Evolutionary conservation across 2,113 vertebrate genomes (phyloP), one percentile per base, ranked within the genome.

Genomic region (Pluvianellus socialis): DNA sequence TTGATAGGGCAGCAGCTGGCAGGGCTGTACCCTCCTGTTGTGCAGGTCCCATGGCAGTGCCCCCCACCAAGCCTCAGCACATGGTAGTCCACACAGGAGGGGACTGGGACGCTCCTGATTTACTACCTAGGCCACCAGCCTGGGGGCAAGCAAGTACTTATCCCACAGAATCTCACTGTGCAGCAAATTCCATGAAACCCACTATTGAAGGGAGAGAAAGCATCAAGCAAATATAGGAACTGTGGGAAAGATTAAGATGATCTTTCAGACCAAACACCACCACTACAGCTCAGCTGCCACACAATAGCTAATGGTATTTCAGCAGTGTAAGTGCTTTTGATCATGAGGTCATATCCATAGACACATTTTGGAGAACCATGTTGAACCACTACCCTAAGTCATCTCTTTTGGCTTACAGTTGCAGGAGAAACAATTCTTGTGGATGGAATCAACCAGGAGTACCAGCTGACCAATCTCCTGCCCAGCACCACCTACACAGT

Each of bases 351-450:
- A 26, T 59, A 86, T 12, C 21, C 79, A 53, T 14, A 68, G 65
- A 22, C 20, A 50, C 26, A 22, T 61, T 89, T 79, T 59, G 28
- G 53, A 85, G 56, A 77, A 56, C 9, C 4, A 28, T 44, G 6
- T 53, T 28, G 27, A 74, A 42, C 22, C 38, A 47, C 86, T 58
- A 38, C 4, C 19, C 18, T 63, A 91, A 77, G 8, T 61, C 61
- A 47, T 52, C 27, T 53, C 55, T 76, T 88, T 67, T 84, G 74
- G 52, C 63, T 97, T 95, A 88, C 94, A 99, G 99, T 98, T 91
- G 98, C 98, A 52, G 99, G 99, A 59, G 98, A 99, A 93, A 99
- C 99, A 33, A 98, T 99, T 95, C 97, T 99, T 2, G 99, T 99
- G 89, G 99, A 99, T 55, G 99, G 99, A 56, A 95, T 92, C 96